Evolutionary conservation across 2,797 vertebrate genomes (phyloP).

Genomic region (Mormyrops attenuatus): DNA sequence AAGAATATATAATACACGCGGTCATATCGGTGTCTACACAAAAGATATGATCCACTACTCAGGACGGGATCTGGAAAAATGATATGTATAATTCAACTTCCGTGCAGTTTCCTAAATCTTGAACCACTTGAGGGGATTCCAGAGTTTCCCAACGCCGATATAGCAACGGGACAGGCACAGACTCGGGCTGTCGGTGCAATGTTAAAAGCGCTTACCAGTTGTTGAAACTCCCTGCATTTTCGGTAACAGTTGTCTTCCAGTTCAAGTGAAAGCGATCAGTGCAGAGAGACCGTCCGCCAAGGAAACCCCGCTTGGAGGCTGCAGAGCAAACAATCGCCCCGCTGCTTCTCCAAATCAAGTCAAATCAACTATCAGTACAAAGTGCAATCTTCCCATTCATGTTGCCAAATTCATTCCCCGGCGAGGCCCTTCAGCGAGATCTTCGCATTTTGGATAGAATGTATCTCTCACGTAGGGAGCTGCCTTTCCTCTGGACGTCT

Average conservation of each 20-base stretch:
- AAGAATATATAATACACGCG: background rate
- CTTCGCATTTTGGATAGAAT: conserved; percentile 29
- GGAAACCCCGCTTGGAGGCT: conserved; percentile 16
- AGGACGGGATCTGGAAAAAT: background rate
- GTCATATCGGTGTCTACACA: background rate
- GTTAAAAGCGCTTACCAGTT: conserved; percentile 48
- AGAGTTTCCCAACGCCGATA: background rate
- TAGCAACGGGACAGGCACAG: background rate
- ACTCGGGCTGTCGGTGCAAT: background rate
- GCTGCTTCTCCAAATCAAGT: conserved; percentile 28
- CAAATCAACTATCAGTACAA: conserved; percentile 39
- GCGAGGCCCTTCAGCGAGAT: conserved; percentile 18
- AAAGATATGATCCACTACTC: background rate
- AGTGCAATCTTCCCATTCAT: conserved; percentile 24
- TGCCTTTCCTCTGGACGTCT: conserved; percentile 29
- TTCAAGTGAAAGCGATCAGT: background rate
- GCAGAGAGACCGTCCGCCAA: background rate
- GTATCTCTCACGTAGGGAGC: conserved; percentile 17
- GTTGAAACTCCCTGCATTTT: conserved; percentile 63
- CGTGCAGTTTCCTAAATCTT: background rate
- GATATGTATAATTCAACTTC: background rate
- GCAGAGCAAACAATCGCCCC: conserved; percentile 35
- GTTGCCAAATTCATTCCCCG: conserved; percentile 25
- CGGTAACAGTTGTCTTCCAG: conserved; percentile 35
- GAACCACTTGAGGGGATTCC: background rate